Conservation (phyloP, 2,888 invertebrate species). For the Drosophila putrida region DNA sequence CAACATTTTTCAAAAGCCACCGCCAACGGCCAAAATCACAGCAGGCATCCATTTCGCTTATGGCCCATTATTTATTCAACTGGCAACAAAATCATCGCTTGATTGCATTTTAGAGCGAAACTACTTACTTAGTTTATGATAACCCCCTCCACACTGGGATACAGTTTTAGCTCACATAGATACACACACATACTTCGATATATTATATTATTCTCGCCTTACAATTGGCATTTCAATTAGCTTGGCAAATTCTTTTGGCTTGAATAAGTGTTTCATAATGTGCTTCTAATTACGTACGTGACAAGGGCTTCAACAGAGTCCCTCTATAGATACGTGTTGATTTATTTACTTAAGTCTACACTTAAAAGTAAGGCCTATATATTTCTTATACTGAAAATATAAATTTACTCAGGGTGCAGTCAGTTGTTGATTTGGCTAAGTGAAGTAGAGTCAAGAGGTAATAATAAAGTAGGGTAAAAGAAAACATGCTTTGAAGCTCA, state of each 20-base stretch:
- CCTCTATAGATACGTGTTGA: neutral
- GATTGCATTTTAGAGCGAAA: constrained; percentile 51
- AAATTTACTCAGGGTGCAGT: neutral
- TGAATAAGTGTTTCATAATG: constrained; percentile 7
- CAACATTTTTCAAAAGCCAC: constrained; percentile 54
- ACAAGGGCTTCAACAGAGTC: constrained; percentile 2
- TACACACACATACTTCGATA: constrained; percentile 1
- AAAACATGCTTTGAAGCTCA: too few relatives aligned
- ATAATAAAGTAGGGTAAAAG: too few relatives aligned
- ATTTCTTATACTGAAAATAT: neutral
- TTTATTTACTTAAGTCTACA: neutral
- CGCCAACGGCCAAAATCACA: constrained; percentile 48
- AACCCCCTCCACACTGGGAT: constrained; percentile 2
- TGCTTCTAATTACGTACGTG: constrained; percentile 29
- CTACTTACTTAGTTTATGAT: constrained; percentile 58
- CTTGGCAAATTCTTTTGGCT: neutral
- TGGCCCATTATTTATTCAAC: constrained; percentile 51
- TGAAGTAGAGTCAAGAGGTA: neutral
- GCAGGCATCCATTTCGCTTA: constrained; percentile 40
- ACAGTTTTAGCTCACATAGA: neutral
- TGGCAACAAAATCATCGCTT: constrained; percentile 49
- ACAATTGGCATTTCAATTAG: constrained; percentile 36
- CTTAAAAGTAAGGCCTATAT: neutral
- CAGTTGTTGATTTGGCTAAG: neutral
- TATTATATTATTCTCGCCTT: constrained; percentile 10